Evolutionary conservation across 1,140 invertebrate species (phyloP).

Genomic region (Aricia agestis): DNA sequence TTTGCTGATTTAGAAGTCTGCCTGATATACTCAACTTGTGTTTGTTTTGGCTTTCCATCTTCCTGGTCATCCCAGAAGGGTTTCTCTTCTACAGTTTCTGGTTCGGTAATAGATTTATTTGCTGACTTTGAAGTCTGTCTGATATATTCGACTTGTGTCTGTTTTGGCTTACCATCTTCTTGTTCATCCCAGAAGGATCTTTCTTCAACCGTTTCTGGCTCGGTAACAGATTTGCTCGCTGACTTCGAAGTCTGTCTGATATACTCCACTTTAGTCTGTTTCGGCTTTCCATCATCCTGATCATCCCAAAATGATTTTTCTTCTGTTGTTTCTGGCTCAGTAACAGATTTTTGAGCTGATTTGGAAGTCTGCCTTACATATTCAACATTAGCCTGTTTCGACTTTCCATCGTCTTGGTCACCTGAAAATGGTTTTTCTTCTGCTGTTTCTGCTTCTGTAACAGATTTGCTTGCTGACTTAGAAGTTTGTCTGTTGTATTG

Average conservation of each 20-base stretch:
- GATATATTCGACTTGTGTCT: slow-evolving; percentile 40
- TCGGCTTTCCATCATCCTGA: slow-evolving; percentile 36
- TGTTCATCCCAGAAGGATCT: slow-evolving; percentile 57
- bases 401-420: slow-evolving; percentile 38
- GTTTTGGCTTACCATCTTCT: slow-evolving; percentile 38
- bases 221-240: slow-evolving; percentile 43
- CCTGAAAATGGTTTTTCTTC: slow-evolving; percentile 44
- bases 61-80: slow-evolving; percentile 34
- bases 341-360: slow-evolving; percentile 42
- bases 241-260: slow-evolving; percentile 34
- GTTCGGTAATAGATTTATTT: slow-evolving; percentile 43
- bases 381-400: slow-evolving; percentile 23
- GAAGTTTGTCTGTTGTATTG: not conserved
- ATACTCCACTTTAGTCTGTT: slow-evolving; percentile 27
- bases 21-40: slow-evolving; percentile 36
- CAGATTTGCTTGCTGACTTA: slow-evolving; percentile 33
- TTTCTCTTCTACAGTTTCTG: slow-evolving; percentile 54
- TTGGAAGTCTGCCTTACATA: slow-evolving; percentile 34
- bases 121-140: slow-evolving; percentile 35
- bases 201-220: slow-evolving; percentile 49
- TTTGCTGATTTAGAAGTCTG: slow-evolving; percentile 32
- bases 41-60: slow-evolving; percentile 30
- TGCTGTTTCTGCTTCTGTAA: slow-evolving; percentile 46
- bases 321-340: slow-evolving; percentile 49
- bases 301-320: slow-evolving; percentile 37